These are phyloP conservation scores for Trichopria drosophilae DNA, from an alignment of 2,888 invertebrate species.

Conservation along the genomic window DNA sequence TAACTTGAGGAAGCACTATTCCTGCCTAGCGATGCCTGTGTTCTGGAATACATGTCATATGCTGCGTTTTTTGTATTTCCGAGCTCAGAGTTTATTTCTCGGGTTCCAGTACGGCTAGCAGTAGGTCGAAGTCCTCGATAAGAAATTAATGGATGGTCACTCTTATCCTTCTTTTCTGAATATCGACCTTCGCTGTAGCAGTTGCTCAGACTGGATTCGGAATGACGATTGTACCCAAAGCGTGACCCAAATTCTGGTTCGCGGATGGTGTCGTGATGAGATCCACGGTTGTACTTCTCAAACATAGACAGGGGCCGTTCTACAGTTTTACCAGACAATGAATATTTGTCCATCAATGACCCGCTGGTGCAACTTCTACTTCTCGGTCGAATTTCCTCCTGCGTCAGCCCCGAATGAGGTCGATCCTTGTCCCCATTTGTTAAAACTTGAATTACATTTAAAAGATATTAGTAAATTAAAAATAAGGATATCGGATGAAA, in stretches of 20 bases:
- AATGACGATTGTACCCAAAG: constrained; percentile 49
- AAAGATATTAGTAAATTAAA: neutral
- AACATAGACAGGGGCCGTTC: constrained; percentile 50
- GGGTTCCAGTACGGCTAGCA: constrained; percentile 55
- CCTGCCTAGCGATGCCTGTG: constrained; percentile 44
- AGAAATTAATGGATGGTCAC: constrained; percentile 57
- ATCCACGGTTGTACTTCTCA: constrained; percentile 48
- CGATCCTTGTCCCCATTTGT: constrained; percentile 50
- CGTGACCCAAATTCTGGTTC: constrained; percentile 47
- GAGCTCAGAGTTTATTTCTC: constrained; percentile 64
- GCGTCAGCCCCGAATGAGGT: constrained; percentile 41
- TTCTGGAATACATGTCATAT: constrained; percentile 43
- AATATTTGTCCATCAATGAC: constrained; percentile 50
- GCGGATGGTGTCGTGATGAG: constrained; percentile 48
- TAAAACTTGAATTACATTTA: constrained; percentile 39
- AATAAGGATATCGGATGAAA: too few species aligned
- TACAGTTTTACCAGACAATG: constrained; percentile 43
- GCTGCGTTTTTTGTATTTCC: constrained; percentile 44
- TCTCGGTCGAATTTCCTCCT: constrained; percentile 43
- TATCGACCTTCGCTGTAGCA: constrained; percentile 44
- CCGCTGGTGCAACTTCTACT: constrained; percentile 47
- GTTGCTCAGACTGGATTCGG: constrained; percentile 43
- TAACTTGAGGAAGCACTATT: constrained; percentile 33
- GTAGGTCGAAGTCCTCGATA: constrained; percentile 57
- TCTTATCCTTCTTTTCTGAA: constrained; percentile 55